Evolutionary conservation across 2,797 vertebrate species (phyloP), one percentile per base, ranked within the genome.

Genomic region (Cuculus canorus): DNA sequence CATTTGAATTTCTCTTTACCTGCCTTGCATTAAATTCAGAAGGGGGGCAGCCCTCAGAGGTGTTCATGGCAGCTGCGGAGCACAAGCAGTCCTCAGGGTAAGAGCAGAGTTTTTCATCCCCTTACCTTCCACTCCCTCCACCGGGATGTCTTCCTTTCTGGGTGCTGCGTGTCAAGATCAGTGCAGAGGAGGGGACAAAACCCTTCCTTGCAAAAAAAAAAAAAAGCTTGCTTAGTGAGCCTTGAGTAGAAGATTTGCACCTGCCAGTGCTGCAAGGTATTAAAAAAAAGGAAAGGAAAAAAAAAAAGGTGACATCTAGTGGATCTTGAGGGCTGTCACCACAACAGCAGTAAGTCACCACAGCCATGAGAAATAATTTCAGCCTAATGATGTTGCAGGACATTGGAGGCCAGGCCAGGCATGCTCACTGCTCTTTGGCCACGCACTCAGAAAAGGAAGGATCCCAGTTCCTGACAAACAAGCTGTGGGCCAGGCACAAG

Each of bases 401-500:
- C 47, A 8, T 59, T 90, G 82, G 79, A 86, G 70, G 54, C 79
- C 59, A 90, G 61, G 68, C 69, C 7, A 82, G 78, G 90, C 72
- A 88, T 2, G 0, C 65, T 88, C 8, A 0, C 41, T 16, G 6
- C 15, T 28, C 45, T 54, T 76, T 17, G 30, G 82, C 86, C 85
- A 27, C 27, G 8, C 19, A 37, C 78, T 96, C 41, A 22, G 92
- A 84, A 82, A 39, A 88, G 79, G 72, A 94, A 90, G 53, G 77
- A 95, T 50, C 50, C n/a, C 37, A 27, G 84, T 82, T 93, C 82
- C 80, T 83, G 94, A 70, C 71, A 97, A 96, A 81, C 82, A 70
- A 82, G 60, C 68, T 28, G 10, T 41, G 86, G 96, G 95, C 90
- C 80, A 41, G 33, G 24, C 1, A 77, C 96, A 97, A 97, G 85